A percentile compares a stretch with the other conserved stretches of the same genome.
phyloP scores from a whole-genome alignment of 2,113 vertebrate genomes.

The Odobenus rosmarus region DNA sequence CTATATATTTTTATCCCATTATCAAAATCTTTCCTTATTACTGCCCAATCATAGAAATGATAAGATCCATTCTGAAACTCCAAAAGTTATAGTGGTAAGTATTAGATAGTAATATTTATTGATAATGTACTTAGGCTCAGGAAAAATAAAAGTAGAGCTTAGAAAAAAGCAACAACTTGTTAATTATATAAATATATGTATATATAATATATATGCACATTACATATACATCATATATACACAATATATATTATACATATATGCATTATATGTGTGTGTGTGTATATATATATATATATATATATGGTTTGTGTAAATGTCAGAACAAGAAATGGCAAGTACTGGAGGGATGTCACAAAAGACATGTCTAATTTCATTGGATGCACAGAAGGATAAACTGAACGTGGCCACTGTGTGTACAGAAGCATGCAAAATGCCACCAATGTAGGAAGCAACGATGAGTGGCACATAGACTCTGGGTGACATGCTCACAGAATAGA shows the following conservation, averaged over 20 bases:
- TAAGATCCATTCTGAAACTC: not conserved
- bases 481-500: slow-evolving; percentile 29
- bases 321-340: slow-evolving; percentile 9
- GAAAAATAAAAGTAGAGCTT: not conserved
- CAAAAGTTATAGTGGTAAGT: not conserved
- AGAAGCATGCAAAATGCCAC: not conserved
- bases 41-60: not conserved
- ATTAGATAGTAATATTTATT: not conserved
- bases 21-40: not conserved
- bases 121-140: fast-evolving
- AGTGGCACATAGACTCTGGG: slow-evolving; percentile 17
- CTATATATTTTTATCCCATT: not conserved
- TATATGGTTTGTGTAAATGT: not conserved
- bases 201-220: not conserved
- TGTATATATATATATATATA: not conserved
- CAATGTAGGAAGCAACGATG: not conserved
- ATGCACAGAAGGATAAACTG: not conserved
- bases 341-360: slow-evolving; percentile 43
- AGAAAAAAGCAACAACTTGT: not conserved
- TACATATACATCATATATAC: not conserved
- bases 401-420: not conserved
- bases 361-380: slow-evolving; percentile 26
- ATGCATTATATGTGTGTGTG: not conserved
- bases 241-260: not conserved
- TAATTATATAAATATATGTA: not conserved